These are phyloP conservation scores for Aythya baeri DNA, from an alignment of 2,113 vertebrate species.

Conservation along the genomic window DNA sequence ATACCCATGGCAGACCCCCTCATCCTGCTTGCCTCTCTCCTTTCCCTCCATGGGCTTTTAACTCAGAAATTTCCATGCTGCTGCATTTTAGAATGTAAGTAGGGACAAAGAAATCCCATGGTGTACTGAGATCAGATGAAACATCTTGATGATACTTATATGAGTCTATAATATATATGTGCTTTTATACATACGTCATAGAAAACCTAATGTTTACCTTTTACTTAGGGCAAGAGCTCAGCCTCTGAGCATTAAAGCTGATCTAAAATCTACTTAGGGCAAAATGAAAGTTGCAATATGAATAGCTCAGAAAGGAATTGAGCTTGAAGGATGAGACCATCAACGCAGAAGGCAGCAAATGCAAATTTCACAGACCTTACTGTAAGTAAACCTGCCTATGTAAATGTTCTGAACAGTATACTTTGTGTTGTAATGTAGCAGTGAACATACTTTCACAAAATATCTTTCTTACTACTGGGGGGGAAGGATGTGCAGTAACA, in stretches of 20 bases:
- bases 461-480: neutral
- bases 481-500: neutral
- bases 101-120: slow-evolving; percentile 31
- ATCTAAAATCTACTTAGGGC: slow-evolving; percentile 3
- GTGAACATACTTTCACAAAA: neutral
- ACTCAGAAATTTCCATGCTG: slow-evolving; percentile 32
- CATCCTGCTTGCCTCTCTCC: neutral
- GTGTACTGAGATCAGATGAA: neutral
- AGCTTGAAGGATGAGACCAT: neutral
- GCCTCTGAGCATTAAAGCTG: neutral
- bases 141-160: neutral
- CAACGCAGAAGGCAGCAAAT: neutral
- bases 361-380: neutral
- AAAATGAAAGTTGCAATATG: neutral
- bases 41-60: slow-evolving; percentile 28
- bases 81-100: neutral
- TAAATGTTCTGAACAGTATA: neutral
- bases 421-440: neutral
- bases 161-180: neutral
- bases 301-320: neutral
- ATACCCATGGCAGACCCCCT: neutral
- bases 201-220: neutral
- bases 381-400: neutral
- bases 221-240: neutral
- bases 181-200: neutral